Evolutionary conservation across 2,888 invertebrate genomes (phyloP).

Genomic region (Euzophera pinguis): DNA sequence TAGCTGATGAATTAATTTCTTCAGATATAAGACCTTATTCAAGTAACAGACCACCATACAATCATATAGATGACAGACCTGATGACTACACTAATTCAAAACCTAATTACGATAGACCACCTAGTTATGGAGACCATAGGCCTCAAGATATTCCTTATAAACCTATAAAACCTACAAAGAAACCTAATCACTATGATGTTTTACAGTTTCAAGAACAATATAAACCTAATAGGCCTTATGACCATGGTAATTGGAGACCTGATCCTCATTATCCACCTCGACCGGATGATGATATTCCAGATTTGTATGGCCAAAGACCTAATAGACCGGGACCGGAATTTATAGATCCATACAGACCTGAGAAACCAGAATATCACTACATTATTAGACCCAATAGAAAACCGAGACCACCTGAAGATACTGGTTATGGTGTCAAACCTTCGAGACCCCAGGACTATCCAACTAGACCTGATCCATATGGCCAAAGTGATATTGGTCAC

Average conservation of each 20-base stretch:
- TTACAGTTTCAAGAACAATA: constrained; percentile 45
- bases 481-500: constrained; percentile 25
- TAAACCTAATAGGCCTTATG: constrained; percentile 23
- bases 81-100: constrained; percentile 49
- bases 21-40: constrained; percentile 40
- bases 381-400: constrained; percentile 57
- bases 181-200: constrained; percentile 51
- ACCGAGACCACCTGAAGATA: constrained; percentile 38
- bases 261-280: constrained; percentile 39
- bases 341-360: constrained; percentile 36
- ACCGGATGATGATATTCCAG: constrained; percentile 34
- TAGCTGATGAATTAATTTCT: constrained; percentile 43
- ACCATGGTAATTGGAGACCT: constrained; percentile 33
- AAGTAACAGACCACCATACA: constrained; percentile 32
- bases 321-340: constrained; percentile 27
- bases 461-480: constrained; percentile 30
- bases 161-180: constrained; percentile 32
- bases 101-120: constrained; percentile 48
- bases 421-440: constrained; percentile 28
- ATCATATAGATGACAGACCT: constrained; percentile 44
- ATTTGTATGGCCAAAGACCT: constrained; percentile 39
- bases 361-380: constrained; percentile 58
- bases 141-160: constrained; percentile 55
- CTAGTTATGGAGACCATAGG: constrained; percentile 56
- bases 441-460: constrained; percentile 27